Percentiles rank a stretch among this genome's conserved stretches.
Evolutionary conservation across 2,797 vertebrate genomes (phyloP).

Genomic region (Knipowitschia caucasica): DNA sequence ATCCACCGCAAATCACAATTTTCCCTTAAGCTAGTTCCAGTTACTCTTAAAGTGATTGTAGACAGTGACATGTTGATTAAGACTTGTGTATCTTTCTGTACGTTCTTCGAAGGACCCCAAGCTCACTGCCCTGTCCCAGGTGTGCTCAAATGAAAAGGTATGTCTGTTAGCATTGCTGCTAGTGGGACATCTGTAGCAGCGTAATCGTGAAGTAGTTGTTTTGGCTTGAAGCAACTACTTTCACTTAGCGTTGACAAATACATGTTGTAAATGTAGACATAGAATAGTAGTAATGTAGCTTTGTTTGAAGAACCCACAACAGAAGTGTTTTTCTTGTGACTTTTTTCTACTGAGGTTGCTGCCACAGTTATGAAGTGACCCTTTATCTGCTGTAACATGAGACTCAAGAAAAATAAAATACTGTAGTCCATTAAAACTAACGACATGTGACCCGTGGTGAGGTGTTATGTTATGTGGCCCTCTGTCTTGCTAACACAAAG

Average conservation of each 20-base stretch:
- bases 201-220: slow-evolving; percentile 16
- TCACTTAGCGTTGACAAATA: not conserved
- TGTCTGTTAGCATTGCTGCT: slow-evolving; percentile 22
- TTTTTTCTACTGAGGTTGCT: slow-evolving; percentile 2
- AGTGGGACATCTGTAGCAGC: slow-evolving; percentile 4
- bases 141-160: slow-evolving; percentile 69
- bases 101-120: slow-evolving; percentile 51
- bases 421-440: not conserved
- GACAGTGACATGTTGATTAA: slow-evolving; percentile 14
- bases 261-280: slow-evolving; percentile 2
- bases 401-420: not conserved
- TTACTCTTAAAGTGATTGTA: not conserved
- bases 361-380: slow-evolving; percentile 36
- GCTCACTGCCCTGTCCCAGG: slow-evolving; percentile 56
- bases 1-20: slow-evolving; percentile 13
- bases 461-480: too few species aligned
- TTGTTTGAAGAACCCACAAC: not conserved
- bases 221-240: slow-evolving; percentile 4
- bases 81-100: slow-evolving; percentile 33
- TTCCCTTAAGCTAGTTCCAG: slow-evolving; percentile 15
- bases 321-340: slow-evolving; percentile 3
- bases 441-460: too few species aligned
- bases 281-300: slow-evolving; percentile 14
- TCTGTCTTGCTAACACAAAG: too few species aligned
- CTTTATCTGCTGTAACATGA: not conserved